Conservation (phyloP, 2,888 invertebrate species). For the Choreutis nemorana region DNA sequence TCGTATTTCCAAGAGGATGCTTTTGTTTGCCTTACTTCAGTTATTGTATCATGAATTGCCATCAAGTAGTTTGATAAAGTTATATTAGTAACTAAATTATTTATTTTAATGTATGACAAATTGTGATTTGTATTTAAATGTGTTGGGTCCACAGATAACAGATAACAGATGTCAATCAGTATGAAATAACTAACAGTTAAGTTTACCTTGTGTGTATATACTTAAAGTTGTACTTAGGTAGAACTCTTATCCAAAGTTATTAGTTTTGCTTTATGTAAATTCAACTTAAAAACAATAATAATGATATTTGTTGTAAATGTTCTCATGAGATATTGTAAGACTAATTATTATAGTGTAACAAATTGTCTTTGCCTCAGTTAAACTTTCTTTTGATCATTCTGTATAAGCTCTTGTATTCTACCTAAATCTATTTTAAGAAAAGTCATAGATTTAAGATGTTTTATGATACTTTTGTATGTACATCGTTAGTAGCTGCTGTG, state of each 20-base stretch:
- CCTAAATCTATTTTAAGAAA: neutral
- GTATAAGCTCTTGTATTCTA: neutral
- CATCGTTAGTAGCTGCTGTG: slow-evolving; percentile 6
- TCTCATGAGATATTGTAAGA: no score
- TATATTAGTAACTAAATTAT: no score
- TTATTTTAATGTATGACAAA: no score
- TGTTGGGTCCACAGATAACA: neutral
- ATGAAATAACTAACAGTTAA: neutral
- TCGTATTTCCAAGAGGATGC: no score
- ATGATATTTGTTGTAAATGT: neutral
- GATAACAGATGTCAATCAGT: neutral
- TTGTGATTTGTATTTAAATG: no score
- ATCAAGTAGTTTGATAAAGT: no score
- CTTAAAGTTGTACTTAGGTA: slow-evolving; percentile 18
- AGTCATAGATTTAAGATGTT: neutral
- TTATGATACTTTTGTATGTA: neutral
- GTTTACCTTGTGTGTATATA: slow-evolving; percentile 6
- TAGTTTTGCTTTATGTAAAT: slow-evolving; percentile 4
- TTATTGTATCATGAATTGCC: no score
- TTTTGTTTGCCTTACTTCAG: no score
- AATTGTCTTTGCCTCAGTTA: slow-evolving; percentile 4
- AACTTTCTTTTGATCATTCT: slow-evolving; percentile 1
- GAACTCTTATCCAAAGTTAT: slow-evolving; percentile 16
- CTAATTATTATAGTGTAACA: slow-evolving; percentile 2
- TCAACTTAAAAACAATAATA: neutral